Conservation (phyloP, 2,797 vertebrate genomes). For the Spea hammondii region DNA sequence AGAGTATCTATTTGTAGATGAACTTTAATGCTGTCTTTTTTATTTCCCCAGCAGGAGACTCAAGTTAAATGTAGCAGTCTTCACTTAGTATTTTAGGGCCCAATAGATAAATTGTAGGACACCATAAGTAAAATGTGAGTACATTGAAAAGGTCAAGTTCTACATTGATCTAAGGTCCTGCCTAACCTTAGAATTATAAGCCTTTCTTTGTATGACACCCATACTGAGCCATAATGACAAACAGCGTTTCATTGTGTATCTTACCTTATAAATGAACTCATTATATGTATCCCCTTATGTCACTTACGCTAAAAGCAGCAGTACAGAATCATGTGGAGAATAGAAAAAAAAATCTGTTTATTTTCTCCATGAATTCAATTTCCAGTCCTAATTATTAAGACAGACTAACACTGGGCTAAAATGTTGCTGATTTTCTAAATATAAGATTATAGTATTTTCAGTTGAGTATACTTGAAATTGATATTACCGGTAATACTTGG, state of each 20-base stretch:
- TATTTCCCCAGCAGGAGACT: conserved; percentile 68
- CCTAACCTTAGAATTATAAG: conserved; percentile 69
- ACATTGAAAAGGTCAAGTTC: conserved; percentile 74
- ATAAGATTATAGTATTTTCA: neutral
- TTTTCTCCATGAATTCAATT: neutral
- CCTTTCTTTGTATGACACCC: conserved; percentile 67
- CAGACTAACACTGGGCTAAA: neutral
- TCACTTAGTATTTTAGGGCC: conserved; percentile 70
- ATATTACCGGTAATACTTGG: too few species aligned
- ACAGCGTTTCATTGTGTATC: conserved; percentile 72
- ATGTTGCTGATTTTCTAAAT: conserved; percentile 9
- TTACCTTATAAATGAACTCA: conserved; percentile 76
- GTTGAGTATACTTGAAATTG: neutral
- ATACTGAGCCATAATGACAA: conserved; percentile 74
- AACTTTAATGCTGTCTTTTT: conserved; percentile 71
- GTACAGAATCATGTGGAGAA: conserved; percentile 76
- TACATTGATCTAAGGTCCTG: conserved; percentile 76
- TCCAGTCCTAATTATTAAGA: neutral
- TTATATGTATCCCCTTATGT: conserved; percentile 71
- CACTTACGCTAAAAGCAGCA: conserved; percentile 73
- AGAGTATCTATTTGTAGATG: conserved; percentile 72
- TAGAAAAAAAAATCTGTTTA: conserved; percentile 67
- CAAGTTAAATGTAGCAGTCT: conserved; percentile 67
- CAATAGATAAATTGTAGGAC: conserved; percentile 74
- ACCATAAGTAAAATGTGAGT: conserved; percentile 70